Conservation (phyloP, 2,113 vertebrate species). For the Dunckerocampus dactyliophorus region DNA sequence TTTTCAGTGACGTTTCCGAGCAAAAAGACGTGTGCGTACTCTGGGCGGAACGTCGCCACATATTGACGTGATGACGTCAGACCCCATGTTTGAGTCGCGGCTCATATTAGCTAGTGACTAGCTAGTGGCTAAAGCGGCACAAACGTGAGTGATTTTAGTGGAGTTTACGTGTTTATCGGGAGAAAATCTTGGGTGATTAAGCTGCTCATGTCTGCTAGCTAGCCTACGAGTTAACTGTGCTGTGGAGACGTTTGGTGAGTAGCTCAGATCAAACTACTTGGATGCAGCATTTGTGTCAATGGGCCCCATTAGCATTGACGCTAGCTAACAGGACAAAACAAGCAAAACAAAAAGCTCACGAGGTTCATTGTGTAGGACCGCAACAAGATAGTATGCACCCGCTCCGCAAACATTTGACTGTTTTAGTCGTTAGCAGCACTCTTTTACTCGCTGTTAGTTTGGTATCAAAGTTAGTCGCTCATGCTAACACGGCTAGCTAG, state of each 20-base stretch:
- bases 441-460: neutral
- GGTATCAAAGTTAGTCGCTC: neutral
- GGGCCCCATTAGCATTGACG: slow-evolving; percentile 1
- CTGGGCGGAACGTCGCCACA: neutral
- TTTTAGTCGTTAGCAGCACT: neutral
- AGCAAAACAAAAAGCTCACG: neutral
- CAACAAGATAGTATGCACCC: neutral
- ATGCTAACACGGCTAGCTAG: neutral
- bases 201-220: neutral
- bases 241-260: slow-evolving; percentile 4
- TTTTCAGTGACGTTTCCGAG: no score
- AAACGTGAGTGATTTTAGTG: neutral
- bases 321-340: neutral
- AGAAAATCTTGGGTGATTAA: neutral
- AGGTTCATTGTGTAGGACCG: no score
- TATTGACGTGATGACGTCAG: neutral
- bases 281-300: neutral
- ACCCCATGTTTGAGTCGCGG: neutral
- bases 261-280: neutral
- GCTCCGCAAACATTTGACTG: neutral
- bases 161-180: neutral
- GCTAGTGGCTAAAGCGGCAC: slow-evolving; percentile 3
- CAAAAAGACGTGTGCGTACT: no score
- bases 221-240: neutral
- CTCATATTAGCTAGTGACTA: neutral